Conservation (phyloP, 1,140 invertebrate genomes). For the Procambarus virginalis region DNA sequence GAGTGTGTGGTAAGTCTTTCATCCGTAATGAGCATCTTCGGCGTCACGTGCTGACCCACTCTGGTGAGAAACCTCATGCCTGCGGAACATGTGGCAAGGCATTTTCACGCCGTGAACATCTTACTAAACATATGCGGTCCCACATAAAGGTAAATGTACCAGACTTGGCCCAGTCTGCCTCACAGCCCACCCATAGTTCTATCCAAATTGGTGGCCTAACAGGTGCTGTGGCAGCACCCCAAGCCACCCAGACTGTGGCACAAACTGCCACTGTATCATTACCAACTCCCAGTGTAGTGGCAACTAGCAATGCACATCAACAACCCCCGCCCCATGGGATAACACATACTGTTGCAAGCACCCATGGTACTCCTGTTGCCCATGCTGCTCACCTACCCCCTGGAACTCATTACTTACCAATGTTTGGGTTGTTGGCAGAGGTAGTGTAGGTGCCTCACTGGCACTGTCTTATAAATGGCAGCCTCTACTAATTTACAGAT, state of each 20-base stretch:
- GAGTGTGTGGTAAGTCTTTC: constrained; percentile 89
- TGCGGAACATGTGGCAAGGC: constrained; percentile 80
- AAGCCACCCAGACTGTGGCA: constrained; percentile 39
- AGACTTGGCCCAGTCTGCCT: constrained; percentile 43
- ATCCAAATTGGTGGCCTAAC: constrained; percentile 50
- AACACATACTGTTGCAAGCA: constrained; percentile 56
- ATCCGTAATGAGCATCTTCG: constrained; percentile 76
- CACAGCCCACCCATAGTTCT: constrained; percentile 46
- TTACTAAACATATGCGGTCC: constrained; percentile 70
- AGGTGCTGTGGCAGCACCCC: constrained; percentile 43
- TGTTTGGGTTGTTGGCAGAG: constrained; percentile 67
- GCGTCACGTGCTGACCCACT: constrained; percentile 69
- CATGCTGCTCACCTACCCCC: constrained; percentile 66
- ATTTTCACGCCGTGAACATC: constrained; percentile 70
- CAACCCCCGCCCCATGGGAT: constrained; percentile 49
- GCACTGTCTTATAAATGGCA: background rate
- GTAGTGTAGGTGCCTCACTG: constrained; percentile 53
- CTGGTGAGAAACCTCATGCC: constrained; percentile 85
- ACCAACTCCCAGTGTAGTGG: constrained; percentile 58
- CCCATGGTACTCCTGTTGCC: constrained; percentile 60
- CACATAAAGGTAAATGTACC: constrained; percentile 57
- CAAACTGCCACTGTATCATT: constrained; percentile 53
- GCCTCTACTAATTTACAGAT: constrained; percentile 34
- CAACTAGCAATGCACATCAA: constrained; percentile 53
- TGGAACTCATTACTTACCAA: constrained; percentile 65